Evolutionary conservation across 2,888 invertebrate genomes (phyloP), one percentile per base, ranked within the genome.

Genomic region (Eilema sororculum): DNA sequence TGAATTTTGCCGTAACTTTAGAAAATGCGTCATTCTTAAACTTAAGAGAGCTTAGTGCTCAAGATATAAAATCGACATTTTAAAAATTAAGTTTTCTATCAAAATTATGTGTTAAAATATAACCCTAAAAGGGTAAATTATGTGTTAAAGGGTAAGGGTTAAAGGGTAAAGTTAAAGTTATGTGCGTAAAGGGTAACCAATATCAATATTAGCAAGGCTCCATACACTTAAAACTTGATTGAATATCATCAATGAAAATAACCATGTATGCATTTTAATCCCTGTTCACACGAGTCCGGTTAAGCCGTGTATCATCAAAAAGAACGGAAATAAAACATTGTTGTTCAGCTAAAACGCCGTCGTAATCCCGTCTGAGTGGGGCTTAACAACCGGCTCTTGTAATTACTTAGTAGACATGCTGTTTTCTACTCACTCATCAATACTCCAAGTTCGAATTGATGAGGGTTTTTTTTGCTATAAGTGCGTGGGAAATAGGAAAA

Each of bases 351-450:
- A 73, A 79, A 79, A 73, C 74, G 62, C 22, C 52, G 56, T 68
- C 10, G 69, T 87, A 87, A 87, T 86, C 86, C 81, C 70, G 86
- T 87, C 86, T 87, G 87, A 87, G 87, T 84, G 84, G 83, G 70
- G 82, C 82, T 86, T 83, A 80, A 79, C 73, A 70, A 68, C 64
- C 66, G 70, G 67, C 74, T 73, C 22, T 61, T 56, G 74, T 77
- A 76, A 80, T 81, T 78, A 78, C 77, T 78, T 69, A 69, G 72
- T 30, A 70, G 69, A 74, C 57, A 60, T 69, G 74, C 78, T 73
- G 69, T 72, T 46, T 68, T 69, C 68, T 60, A 57, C 60, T 52
- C 69, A 37, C 63, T 65, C 60, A 28, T 65, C 60, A 28, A 46
- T 28, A 57, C 13, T 57, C 24, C 16, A 8, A 37, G 25, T 24